Base-by-base conservation (phyloP, 2,113 vertebrate genomes). In the Thinocorus orbignyianus region DNA sequence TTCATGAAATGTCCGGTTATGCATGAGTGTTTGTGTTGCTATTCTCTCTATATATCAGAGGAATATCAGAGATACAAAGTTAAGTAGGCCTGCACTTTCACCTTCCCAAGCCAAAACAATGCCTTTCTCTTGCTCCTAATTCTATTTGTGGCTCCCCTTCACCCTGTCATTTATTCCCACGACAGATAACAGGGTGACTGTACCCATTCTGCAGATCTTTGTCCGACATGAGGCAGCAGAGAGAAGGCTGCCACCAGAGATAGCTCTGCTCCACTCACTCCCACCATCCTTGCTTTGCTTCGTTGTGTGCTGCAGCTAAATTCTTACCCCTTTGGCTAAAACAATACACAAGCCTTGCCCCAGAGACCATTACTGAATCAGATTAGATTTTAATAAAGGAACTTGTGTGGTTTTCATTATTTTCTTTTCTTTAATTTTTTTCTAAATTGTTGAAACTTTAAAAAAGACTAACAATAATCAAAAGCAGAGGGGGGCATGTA, bases 191-290 rank as follows among this genome's bases (percentile, higher is more conserved):
- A 62, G 11, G 9, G 31, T 31, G 42, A 5, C 58, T 33, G 37
- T 33, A 35, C 28, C 41, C 24, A 6, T 41, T 58, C 72, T 58
- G 19, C 33, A 52, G 39, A 66, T 2, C 28, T 39, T 62, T 46
- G 13, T 19, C 48, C 1, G 4, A 17, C 10, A 17, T 1, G 1
- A 57, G 41, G 17, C 11, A 44, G 54, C n/a, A 72, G 71, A n/a
- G 28, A n/a, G 12, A 4, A 2, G 6, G 17, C 2, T 28, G 41
- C 13, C 41, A 62, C 10, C 14, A 51, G 60, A 31, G 20, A 22
- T 41, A 79, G 13, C 41, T 26, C 24, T n/a, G 39, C 77, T 68
- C 35, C 31, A 39, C 31, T 49, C 28, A 4, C 26, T 68, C 71
- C 8, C 54, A 46, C 48, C 26, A 24, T 2, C 71, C 48, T 33